These are phyloP conservation scores for Flabesymbios commensalis DNA, from an alignment of 2,888 invertebrate species.

Conservation along the genomic window DNA sequence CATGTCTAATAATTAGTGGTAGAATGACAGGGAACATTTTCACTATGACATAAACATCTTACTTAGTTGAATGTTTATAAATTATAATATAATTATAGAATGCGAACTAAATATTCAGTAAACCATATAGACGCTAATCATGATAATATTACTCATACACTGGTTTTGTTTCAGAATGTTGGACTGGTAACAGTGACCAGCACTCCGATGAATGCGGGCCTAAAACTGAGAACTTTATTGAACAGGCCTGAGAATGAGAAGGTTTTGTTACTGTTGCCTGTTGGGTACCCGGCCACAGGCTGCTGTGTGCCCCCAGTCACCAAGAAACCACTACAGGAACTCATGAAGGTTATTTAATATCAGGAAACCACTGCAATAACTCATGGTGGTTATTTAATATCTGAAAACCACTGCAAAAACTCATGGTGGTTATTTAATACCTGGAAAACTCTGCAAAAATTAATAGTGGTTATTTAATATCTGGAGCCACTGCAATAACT, in stretches of 20 bases:
- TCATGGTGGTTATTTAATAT: slow-evolving; percentile 5
- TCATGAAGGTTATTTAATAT: slow-evolving; percentile 3
- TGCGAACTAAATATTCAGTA: too few relatives aligned
- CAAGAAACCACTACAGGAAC: slow-evolving; percentile 73
- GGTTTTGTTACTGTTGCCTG: slow-evolving; percentile 75
- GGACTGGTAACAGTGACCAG: slow-evolving; percentile 86
- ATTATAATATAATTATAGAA: too few relatives aligned
- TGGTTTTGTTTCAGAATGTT: slow-evolving; percentile 69
- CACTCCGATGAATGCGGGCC: slow-evolving; percentile 88
- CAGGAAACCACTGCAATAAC: slow-evolving; percentile 73
- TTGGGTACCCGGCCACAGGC: slow-evolving; percentile 80
- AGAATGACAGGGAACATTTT: too few relatives aligned
- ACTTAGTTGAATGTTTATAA: too few relatives aligned
- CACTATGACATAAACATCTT: too few relatives aligned
- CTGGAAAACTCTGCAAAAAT: slow-evolving; percentile 73
- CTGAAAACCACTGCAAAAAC: slow-evolving; percentile 73
- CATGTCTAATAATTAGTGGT: too few relatives aligned
- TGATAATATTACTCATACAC: too few relatives aligned
- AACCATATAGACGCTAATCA: too few relatives aligned
- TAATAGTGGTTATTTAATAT: slow-evolving; percentile 4
- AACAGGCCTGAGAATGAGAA: slow-evolving; percentile 81
- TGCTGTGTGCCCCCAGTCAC: slow-evolving; percentile 78
- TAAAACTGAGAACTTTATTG: slow-evolving; percentile 75
- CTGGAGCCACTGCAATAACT: too few relatives aligned
- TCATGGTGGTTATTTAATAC: slow-evolving; percentile 4